Evolutionary conservation across 2,797 vertebrate species (phyloP).

Genomic region (Ctenosaura bakeri): DNA sequence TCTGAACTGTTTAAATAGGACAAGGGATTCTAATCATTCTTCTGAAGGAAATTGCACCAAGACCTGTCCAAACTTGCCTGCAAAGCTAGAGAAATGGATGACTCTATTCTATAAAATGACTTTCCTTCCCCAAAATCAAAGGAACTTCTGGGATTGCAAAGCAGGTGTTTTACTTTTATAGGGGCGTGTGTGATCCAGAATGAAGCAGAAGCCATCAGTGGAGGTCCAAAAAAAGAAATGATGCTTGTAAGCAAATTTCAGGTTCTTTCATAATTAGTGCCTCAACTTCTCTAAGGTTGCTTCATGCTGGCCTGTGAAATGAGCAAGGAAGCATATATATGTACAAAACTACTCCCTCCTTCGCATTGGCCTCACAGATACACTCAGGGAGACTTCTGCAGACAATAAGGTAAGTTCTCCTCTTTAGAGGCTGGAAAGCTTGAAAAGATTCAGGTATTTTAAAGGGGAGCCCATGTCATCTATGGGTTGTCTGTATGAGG

Average conservation of each 20-base stretch:
- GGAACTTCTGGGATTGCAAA: background rate
- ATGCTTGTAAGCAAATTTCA: background rate
- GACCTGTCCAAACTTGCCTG: background rate
- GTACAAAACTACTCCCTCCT: background rate
- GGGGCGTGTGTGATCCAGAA: background rate
- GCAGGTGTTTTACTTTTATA: background rate
- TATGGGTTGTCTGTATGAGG: background rate
- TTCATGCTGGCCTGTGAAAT: no score
- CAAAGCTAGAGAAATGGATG: background rate
- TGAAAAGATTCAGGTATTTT: no score
- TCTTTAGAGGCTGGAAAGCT: background rate
- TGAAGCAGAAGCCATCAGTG: background rate
- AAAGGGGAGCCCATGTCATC: no score
- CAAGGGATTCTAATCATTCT: no score
- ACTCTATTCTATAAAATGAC: background rate
- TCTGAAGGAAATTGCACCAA: no score
- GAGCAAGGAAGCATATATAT: constrained; percentile 8
- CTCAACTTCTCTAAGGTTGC: background rate
- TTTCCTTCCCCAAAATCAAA: background rate
- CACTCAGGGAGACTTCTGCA: background rate
- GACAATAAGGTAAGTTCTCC: background rate
- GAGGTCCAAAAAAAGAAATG: background rate
- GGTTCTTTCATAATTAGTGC: background rate
- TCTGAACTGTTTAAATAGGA: background rate
- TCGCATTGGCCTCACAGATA: background rate